Percentiles rank a stretch among this genome's conserved stretches.
Conservation (phyloP, 2,113 vertebrate genomes). For the Chionomys nivalis region DNA sequence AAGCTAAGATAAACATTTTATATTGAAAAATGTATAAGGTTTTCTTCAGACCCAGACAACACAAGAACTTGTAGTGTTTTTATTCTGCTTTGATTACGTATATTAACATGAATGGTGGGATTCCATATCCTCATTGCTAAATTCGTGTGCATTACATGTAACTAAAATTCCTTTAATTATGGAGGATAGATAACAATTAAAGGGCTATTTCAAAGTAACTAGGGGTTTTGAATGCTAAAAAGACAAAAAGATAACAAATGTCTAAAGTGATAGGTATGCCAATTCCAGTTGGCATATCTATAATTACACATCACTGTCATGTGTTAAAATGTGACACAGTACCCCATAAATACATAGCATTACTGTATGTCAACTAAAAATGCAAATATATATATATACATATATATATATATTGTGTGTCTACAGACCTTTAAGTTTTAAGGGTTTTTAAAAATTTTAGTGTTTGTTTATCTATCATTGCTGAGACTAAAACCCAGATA, state of each 20-base stretch:
- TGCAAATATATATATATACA: too few relatives aligned
- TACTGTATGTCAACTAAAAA: background rate
- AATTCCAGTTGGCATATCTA: background rate
- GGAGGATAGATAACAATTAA: background rate
- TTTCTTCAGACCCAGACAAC: slow-evolving; percentile 14
- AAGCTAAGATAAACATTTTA: slow-evolving; percentile 26
- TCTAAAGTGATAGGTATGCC: background rate
- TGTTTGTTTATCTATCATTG: background rate
- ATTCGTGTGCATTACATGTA: background rate
- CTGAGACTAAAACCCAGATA: background rate
- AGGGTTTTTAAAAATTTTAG: background rate
- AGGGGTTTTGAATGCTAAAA: background rate
- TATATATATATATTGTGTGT: background rate
- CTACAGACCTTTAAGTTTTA: background rate
- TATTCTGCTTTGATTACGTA: slow-evolving; percentile 20
- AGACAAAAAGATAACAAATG: background rate
- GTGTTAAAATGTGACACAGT: background rate
- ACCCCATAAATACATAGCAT: background rate
- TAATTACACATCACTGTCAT: background rate
- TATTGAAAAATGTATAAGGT: slow-evolving; percentile 43
- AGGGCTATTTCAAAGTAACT: background rate
- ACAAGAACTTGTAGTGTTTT: background rate
- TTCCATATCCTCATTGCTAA: background rate
- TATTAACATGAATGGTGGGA: background rate
- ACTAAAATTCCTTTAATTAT: background rate